Evolutionary conservation across 2,888 invertebrate species (phyloP).

Genomic region (Caenorhabditis drosophilae): DNA sequence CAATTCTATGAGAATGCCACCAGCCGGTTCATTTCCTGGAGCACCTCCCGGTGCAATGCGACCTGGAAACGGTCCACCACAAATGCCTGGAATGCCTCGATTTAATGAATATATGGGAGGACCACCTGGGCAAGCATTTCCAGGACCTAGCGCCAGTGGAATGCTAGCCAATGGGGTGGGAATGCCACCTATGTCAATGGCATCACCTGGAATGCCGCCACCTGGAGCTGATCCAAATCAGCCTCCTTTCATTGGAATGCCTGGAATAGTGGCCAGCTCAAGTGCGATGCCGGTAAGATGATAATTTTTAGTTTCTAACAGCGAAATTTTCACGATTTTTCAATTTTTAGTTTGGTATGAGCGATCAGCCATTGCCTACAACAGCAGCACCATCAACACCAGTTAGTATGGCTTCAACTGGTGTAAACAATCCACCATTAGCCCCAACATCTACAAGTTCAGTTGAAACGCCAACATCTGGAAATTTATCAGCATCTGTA

Average conservation of each 20-base stretch:
- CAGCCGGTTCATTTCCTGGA: slow-evolving; percentile 26
- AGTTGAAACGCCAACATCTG: background rate
- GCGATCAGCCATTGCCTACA: slow-evolving; percentile 33
- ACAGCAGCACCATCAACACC: background rate
- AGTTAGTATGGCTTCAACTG: no score
- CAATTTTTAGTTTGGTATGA: slow-evolving; percentile 45
- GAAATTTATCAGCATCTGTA: background rate
- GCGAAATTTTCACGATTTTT: no score
- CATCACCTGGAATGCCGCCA: slow-evolving; percentile 49
- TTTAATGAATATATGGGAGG: slow-evolving; percentile 24
- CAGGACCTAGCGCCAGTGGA: slow-evolving; percentile 32
- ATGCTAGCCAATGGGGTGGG: slow-evolving; percentile 56
- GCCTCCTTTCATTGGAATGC: slow-evolving; percentile 12
- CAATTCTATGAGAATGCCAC: slow-evolving; percentile 41
- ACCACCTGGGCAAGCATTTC: slow-evolving; percentile 17
- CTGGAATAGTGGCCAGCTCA: slow-evolving; percentile 33
- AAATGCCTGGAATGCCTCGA: slow-evolving; percentile 22
- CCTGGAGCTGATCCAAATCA: slow-evolving; percentile 20
- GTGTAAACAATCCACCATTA: background rate
- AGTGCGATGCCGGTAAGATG: slow-evolving; percentile 34
- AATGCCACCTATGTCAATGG: slow-evolving; percentile 46
- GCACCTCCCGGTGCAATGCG: slow-evolving; percentile 37
- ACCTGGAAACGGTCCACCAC: slow-evolving; percentile 26
- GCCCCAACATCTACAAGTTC: background rate
- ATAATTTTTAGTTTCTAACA: no score